Evolutionary conservation across 2,888 invertebrate genomes (phyloP).

Genomic region (Drosophila mimetica): DNA sequence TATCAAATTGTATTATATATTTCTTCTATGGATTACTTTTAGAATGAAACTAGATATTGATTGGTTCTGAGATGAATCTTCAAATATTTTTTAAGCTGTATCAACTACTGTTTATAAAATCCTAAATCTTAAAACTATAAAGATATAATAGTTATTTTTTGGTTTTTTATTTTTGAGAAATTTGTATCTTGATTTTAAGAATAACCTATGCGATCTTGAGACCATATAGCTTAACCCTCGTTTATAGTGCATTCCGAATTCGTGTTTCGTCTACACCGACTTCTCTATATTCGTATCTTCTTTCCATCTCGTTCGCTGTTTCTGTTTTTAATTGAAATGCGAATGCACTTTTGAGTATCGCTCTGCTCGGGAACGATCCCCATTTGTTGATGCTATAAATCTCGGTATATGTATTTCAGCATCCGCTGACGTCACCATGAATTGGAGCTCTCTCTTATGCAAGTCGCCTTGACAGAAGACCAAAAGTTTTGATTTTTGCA

Average conservation of each 20-base stretch:
- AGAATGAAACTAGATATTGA: too few relatives aligned
- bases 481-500: slow-evolving; percentile 41
- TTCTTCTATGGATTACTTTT: too few relatives aligned
- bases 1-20: too few relatives aligned
- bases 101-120: too few relatives aligned
- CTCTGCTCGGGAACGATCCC: slow-evolving; percentile 28
- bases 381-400: slow-evolving; percentile 65
- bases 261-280: slow-evolving; percentile 24
- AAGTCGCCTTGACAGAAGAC: slow-evolving; percentile 44
- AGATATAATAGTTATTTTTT: too few relatives aligned
- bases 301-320: slow-evolving; percentile 42
- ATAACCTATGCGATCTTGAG: too few relatives aligned
- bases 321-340: slow-evolving; percentile 78
- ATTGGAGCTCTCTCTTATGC: slow-evolving; percentile 53
- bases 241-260: slow-evolving; percentile 26
- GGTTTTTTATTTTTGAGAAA: too few relatives aligned
- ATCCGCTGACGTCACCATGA: slow-evolving; percentile 63
- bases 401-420: slow-evolving; percentile 48
- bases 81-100: too few relatives aligned
- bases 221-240: neutral
- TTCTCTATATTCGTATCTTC: slow-evolving; percentile 2
- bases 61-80: too few relatives aligned
- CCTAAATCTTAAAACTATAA: too few relatives aligned
- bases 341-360: slow-evolving; percentile 76
- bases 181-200: too few relatives aligned